Percentiles rank a stretch among this genome's conserved stretches.
phyloP scores from a whole-genome alignment of 2,113 vertebrate species.

The Microtus oregoni region DNA sequence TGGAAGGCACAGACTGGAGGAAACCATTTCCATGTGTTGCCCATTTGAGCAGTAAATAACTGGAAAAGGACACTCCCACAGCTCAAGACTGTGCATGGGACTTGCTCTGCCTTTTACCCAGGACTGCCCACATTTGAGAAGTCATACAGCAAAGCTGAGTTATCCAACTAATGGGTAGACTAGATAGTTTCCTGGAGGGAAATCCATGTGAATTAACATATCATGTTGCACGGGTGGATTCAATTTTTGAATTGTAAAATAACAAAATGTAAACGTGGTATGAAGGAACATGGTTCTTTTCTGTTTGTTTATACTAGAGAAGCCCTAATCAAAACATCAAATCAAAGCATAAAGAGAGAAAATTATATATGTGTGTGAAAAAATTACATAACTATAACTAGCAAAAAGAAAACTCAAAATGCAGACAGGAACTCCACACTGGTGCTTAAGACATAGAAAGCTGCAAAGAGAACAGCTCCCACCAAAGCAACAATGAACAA shows the following conservation, averaged over 20 bases:
- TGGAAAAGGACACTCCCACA: not conserved
- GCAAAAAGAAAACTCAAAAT: not conserved
- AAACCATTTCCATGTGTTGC: not conserved
- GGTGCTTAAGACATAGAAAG: not conserved
- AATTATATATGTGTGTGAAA: not conserved
- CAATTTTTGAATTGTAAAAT: constrained; percentile 16
- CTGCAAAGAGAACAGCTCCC: not conserved
- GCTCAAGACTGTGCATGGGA: too few relatives aligned
- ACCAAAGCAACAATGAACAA: not conserved
- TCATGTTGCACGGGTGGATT: not conserved
- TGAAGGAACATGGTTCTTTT: not conserved
- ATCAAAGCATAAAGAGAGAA: not conserved
- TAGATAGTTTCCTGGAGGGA: not conserved
- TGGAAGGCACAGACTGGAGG: not conserved
- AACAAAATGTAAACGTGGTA: not conserved
- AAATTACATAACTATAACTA: not conserved
- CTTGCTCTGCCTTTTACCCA: not conserved
- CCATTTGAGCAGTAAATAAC: not conserved
- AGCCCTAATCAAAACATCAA: constrained; percentile 1
- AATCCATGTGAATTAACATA: not conserved
- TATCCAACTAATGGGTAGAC: not conserved
- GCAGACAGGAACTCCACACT: not conserved
- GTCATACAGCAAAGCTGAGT: not conserved
- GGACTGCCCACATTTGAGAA: not conserved
- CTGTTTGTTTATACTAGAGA: not conserved